Percentiles rank a stretch among this genome's conserved stretches.
Evolutionary conservation across 1,140 invertebrate genomes (phyloP).

Genomic region (Archivesica marissinica): DNA sequence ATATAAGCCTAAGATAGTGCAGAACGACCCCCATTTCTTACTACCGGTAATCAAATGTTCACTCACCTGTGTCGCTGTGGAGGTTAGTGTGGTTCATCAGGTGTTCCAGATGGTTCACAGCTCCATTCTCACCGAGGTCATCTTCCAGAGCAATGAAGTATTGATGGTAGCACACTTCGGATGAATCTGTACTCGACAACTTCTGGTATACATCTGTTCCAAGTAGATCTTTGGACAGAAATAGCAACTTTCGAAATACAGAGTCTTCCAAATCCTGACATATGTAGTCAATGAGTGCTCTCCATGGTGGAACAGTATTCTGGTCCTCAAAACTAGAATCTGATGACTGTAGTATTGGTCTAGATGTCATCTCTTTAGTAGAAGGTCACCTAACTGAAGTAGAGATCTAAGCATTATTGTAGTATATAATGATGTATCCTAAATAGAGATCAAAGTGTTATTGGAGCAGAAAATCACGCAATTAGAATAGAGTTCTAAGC

Average conservation of each 20-base stretch:
- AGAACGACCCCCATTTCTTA: not conserved
- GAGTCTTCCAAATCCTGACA: not conserved
- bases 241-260: not conserved
- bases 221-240: not conserved
- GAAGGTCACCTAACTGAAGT: not conserved
- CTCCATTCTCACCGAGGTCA: not conserved
- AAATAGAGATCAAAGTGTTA: too few species aligned
- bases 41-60: not conserved
- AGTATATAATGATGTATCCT: too few species aligned
- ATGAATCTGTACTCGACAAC: too few species aligned
- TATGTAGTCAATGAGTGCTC: constrained; percentile 10
- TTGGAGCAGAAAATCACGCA: too few species aligned
- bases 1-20: not conserved
- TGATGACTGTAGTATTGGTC: not conserved
- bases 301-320: constrained; percentile 5
- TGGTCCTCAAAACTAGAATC: constrained; percentile 16
- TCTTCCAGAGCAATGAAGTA: constrained; percentile 19
- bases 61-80: not conserved
- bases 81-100: not conserved
- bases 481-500: too few species aligned
- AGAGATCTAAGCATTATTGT: too few species aligned
- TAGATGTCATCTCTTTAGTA: not conserved
- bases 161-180: not conserved
- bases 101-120: constrained; percentile 15
- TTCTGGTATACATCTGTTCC: not conserved